Evolutionary conservation across 2,113 vertebrate species (phyloP), one percentile per base, ranked within the genome.

Genomic region (Phrynosoma platyrhinos): DNA sequence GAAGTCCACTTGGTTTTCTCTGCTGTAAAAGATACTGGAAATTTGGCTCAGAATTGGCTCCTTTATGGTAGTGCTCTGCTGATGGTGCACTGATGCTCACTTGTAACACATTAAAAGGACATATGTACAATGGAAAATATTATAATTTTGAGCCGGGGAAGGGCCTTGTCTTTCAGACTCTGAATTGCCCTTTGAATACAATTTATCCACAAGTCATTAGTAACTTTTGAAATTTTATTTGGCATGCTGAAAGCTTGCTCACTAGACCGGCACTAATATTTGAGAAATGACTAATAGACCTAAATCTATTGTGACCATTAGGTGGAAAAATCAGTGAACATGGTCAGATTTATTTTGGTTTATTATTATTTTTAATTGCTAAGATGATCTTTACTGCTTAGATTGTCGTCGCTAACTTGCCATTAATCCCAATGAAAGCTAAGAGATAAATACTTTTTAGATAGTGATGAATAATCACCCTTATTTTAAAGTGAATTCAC

Each of bases 201-300:
- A 55, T 91, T 95, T 95, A 86, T 94, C 95, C 92, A 95, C 85
- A 95, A 95, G 89, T 92, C 91, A 94, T 96, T 96, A 96, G 88
- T 94, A 95, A 96, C 90, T 88, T 96, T 95, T 96, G 94, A 75
- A 93, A 94, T 92, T 94, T 95, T 90, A 89, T 95, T 91, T 95
- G 84, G 83, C 91, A 83, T 94, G 86, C 92, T 75, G 86, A 90
- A 86, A 88, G 10, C 52, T 93, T 94, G 86, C 83, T 87, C 87
- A 80, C 82, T 87, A 86, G 53, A 40, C 62, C 55, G 93, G 79
- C 82, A 94, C 94, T 95, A 96, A 94, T 95, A 95, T 91, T 90
- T 92, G 80, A 95, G 79, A 77, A 92, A 78, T 58, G 87, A 72
- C 76, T 88, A 93, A 76, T 75, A 89, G 81, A 3, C 87, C 92